phyloP scores from a whole-genome alignment of 2,888 invertebrate species.

The Plagiodera versicolora region DNA sequence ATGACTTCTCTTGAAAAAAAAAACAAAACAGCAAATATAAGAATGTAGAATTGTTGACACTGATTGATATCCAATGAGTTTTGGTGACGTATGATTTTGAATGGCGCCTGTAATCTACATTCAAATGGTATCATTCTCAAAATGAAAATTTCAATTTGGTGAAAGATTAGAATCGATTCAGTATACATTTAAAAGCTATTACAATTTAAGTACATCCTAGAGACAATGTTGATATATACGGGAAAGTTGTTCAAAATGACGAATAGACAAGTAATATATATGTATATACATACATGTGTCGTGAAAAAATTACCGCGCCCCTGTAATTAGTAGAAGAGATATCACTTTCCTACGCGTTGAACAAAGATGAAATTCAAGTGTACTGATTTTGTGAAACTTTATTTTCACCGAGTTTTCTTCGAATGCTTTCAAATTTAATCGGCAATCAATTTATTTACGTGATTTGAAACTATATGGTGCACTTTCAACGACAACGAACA shows the following conservation, averaged over 20 bases:
- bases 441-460: neutral
- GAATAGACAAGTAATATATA: slow-evolving; percentile 37
- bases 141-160: slow-evolving; percentile 38
- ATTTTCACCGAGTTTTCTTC: neutral
- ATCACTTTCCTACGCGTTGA: neutral
- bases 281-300: slow-evolving; percentile 12
- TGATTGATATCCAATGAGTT: neutral
- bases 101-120: slow-evolving; percentile 3
- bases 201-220: slow-evolving; percentile 44
- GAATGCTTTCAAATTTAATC: neutral
- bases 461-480: neutral
- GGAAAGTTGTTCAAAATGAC: slow-evolving; percentile 51
- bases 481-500: neutral
- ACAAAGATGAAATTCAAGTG: neutral
- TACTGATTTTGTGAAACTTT: neutral
- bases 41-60: too few relatives aligned
- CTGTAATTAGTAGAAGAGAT: slow-evolving; percentile 44
- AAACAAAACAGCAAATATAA: too few relatives aligned
- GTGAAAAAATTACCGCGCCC: slow-evolving; percentile 48
- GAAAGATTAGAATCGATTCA: slow-evolving; percentile 44
- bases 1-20: too few relatives aligned
- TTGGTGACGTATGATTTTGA: neutral
- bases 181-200: slow-evolving; percentile 48
- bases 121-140: slow-evolving; percentile 22
- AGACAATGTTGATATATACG: slow-evolving; percentile 49